Evolutionary conservation across 2,888 invertebrate genomes (phyloP).

Genomic region (Habrosyne pyritoides): DNA sequence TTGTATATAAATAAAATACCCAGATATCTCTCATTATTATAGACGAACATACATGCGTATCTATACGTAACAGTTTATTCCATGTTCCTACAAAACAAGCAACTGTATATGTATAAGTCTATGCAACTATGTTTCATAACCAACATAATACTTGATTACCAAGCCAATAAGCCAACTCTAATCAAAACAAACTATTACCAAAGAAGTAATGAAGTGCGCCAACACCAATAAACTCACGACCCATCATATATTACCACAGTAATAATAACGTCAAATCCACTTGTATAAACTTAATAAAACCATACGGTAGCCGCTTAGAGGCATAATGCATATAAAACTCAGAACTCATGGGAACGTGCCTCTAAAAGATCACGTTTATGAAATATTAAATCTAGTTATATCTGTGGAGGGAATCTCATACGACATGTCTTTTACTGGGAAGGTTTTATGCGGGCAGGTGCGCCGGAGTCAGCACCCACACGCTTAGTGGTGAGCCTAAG

Average conservation of each 20-base stretch:
- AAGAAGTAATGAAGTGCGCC: not conserved
- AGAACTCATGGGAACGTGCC: constrained; percentile 65
- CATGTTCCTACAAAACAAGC: no score
- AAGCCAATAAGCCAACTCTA: not conserved
- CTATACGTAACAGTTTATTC: not conserved
- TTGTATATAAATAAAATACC: no score
- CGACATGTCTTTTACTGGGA: constrained; percentile 55
- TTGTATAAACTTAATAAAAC: not conserved
- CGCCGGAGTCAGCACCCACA: constrained; percentile 51
- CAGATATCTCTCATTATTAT: no score
- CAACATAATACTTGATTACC: not conserved
- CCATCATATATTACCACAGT: not conserved
- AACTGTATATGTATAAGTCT: not conserved
- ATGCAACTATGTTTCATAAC: not conserved
- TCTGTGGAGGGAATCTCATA: constrained; percentile 58
- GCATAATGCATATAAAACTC: constrained; percentile 25
- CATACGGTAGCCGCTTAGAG: constrained; percentile 6
- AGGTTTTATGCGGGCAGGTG: constrained; percentile 65
- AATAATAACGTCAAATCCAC: constrained; percentile 4
- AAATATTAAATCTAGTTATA: constrained; percentile 77
- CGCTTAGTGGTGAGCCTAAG: constrained; percentile 45
- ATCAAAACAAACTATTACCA: constrained; percentile 3
- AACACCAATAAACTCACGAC: not conserved
- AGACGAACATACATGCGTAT: no score
- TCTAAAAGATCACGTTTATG: constrained; percentile 76